These are phyloP conservation scores for Parazoanthus darwini DNA, from an alignment of 92 coral and sea anemone genomes.

Conservation along the genomic window DNA sequence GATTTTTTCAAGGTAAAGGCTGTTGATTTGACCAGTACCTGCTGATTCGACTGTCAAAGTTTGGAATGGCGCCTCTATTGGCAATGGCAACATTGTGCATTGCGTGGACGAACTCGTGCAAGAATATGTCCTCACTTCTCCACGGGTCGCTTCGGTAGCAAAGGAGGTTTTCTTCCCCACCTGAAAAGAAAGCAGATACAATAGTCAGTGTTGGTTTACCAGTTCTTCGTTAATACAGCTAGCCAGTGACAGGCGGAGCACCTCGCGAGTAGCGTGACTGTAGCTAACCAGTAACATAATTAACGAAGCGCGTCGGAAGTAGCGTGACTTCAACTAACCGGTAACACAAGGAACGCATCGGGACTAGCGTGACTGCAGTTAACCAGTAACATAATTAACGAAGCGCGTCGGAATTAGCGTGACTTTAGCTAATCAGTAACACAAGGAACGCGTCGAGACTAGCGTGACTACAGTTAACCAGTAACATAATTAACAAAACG, in stretches of 20 bases:
- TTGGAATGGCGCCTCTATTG: slow-evolving; percentile 82
- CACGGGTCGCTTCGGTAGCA: slow-evolving; percentile 82
- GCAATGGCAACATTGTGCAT: slow-evolving; percentile 83
- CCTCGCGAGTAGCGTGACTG: not conserved
- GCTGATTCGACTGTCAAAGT: slow-evolving; percentile 74
- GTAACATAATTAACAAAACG: not conserved
- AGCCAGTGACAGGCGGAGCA: not conserved
- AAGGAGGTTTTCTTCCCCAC: slow-evolving; percentile 95
- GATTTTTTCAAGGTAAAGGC: not conserved
- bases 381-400: not conserved
- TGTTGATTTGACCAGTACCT: slow-evolving; percentile 24
- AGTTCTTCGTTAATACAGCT: not conserved
- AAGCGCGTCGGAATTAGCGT: not conserved
- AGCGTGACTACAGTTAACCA: not conserved
- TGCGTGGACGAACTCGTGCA: slow-evolving; percentile 97
- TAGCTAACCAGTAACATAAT: not conserved
- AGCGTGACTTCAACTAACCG: not conserved
- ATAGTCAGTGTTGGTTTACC: no score
- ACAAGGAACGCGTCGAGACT: no score
- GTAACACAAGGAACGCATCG: not conserved
- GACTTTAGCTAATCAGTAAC: no score
- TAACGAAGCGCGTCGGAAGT: no score
- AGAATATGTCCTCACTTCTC: slow-evolving; percentile 86
- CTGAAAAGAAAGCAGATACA: slow-evolving; percentile 31
- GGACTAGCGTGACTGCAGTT: not conserved